Evolutionary conservation across 2,888 invertebrate genomes (phyloP).

Genomic region (Junonia oenone): DNA sequence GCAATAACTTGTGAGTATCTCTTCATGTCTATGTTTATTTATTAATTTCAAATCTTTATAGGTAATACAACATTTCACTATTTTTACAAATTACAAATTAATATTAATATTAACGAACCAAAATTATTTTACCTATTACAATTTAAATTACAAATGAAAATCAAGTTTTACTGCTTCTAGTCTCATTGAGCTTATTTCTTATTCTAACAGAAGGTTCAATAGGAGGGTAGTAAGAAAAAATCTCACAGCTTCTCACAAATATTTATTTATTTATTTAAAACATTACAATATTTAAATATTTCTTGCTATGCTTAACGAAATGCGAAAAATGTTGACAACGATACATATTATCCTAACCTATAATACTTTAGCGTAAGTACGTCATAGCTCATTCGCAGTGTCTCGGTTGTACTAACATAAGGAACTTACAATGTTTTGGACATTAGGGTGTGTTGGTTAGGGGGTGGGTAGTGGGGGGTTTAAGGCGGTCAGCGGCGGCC

Average conservation of each 20-base stretch:
- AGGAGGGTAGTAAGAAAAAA: constrained; percentile 31
- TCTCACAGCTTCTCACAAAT: constrained; percentile 67
- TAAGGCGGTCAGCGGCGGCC: constrained; percentile 85
- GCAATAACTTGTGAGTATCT: too few relatives aligned
- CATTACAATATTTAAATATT: constrained; percentile 64
- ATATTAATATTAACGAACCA: too few relatives aligned
- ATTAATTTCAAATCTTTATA: too few relatives aligned
- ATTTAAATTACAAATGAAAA: background rate
- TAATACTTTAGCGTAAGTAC: constrained; percentile 68
- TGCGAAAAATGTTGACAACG: constrained; percentile 69
- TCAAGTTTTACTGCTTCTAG: too few relatives aligned
- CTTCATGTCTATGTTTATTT: too few relatives aligned
- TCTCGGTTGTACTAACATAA: constrained; percentile 39
- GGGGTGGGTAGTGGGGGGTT: too few relatives aligned
- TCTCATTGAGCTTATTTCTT: background rate
- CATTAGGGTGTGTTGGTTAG: constrained; percentile 41
- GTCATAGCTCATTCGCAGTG: constrained; percentile 33
- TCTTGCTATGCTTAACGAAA: constrained; percentile 53
- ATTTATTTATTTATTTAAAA: constrained; percentile 68
- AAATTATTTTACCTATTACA: background rate
- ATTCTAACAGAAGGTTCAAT: background rate
- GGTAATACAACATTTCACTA: too few relatives aligned
- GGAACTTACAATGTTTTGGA: constrained; percentile 58
- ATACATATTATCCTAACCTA: constrained; percentile 56
- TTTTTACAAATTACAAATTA: too few relatives aligned